phyloP scores from a whole-genome alignment of 2,888 invertebrate species.

The Leuctra nigra region DNA sequence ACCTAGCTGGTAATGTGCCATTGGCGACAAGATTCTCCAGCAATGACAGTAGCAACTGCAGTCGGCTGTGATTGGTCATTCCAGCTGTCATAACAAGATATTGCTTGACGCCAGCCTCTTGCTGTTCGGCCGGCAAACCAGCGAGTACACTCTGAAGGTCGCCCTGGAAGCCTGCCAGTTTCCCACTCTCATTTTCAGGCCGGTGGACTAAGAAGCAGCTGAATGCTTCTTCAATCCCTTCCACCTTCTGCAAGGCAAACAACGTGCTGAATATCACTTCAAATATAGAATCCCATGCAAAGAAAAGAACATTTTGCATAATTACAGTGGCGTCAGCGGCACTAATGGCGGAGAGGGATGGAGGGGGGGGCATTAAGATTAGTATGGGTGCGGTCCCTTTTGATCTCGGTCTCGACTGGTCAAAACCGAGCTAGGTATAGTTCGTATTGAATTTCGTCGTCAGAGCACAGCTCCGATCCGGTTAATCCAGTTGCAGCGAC shows the following conservation, averaged over 20 bases:
- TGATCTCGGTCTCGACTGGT: too few species aligned
- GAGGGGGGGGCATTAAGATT: too few species aligned
- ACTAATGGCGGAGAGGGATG: too few species aligned
- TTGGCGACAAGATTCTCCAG: slow-evolving; percentile 68
- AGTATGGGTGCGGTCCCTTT: too few species aligned
- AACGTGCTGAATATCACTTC: too few species aligned
- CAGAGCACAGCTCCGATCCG: too few species aligned
- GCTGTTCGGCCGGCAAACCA: slow-evolving; percentile 59
- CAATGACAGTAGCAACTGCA: slow-evolving; percentile 67
- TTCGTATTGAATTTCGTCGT: too few species aligned
- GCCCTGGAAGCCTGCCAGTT: slow-evolving; percentile 58
- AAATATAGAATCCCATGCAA: too few species aligned
- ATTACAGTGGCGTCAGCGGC: too few species aligned
- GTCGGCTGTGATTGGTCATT: slow-evolving; percentile 65
- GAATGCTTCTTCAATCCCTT: slow-evolving; percentile 83
- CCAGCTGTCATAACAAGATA: slow-evolving; percentile 67
- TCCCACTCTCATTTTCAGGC: slow-evolving; percentile 60
- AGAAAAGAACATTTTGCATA: too few species aligned
- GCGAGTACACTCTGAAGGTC: slow-evolving; percentile 61
- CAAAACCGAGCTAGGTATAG: too few species aligned
- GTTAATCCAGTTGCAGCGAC: not conserved
- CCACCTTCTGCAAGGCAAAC: too few species aligned
- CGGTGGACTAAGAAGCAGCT: slow-evolving; percentile 79
- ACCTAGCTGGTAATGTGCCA: slow-evolving; percentile 70
- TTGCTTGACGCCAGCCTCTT: slow-evolving; percentile 67